Conservation (phyloP, 2,113 vertebrate species). For the Labeo rohita region DNA sequence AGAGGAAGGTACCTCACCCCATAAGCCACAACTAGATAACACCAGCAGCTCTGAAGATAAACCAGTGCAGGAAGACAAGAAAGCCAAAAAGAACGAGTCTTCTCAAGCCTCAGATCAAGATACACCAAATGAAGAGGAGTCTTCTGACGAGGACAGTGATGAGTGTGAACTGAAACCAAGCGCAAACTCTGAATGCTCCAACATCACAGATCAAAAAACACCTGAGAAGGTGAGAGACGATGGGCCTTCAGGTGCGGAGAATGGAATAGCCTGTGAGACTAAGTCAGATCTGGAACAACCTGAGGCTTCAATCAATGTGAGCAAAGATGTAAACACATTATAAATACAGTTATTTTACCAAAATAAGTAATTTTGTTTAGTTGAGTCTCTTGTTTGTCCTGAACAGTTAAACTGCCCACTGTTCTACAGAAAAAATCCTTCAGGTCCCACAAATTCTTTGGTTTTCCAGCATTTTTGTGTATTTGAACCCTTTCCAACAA, state of each 20-base stretch:
- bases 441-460: too few species aligned
- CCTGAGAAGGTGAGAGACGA: not conserved
- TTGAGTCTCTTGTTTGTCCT: too few species aligned
- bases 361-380: too few species aligned
- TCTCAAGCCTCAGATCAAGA: slow-evolving; percentile 40
- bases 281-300: slow-evolving; percentile 10
- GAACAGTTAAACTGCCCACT: too few species aligned
- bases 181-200: not conserved
- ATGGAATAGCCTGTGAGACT: not conserved
- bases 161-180: slow-evolving; percentile 6
- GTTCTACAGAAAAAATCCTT: too few species aligned
- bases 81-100: slow-evolving; percentile 11
- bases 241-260: slow-evolving; percentile 11
- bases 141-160: slow-evolving; percentile 2
- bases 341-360: not conserved
- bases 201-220: not conserved
- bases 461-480: too few species aligned
- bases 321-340: not conserved
- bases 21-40: not conserved
- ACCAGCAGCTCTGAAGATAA: slow-evolving; percentile 16
- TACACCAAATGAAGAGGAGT: slow-evolving; percentile 13
- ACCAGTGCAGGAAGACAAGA: slow-evolving; percentile 38
- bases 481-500: too few species aligned
- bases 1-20: not conserved
- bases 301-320: slow-evolving; percentile 34